Base-by-base conservation (phyloP, 2,797 vertebrate species). In the Allobates femoralis region DNA sequence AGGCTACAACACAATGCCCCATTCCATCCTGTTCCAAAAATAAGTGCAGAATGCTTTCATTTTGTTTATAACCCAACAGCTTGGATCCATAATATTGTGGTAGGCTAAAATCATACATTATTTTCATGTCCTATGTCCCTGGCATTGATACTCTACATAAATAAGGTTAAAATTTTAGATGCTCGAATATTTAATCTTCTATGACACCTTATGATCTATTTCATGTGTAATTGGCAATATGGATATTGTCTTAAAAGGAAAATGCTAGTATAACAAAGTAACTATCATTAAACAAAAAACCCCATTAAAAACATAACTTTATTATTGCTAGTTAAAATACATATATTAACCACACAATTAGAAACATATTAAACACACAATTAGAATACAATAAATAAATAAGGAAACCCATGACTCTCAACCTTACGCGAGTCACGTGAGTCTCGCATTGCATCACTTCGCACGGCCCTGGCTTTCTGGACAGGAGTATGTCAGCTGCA, bases 1-100 rank as follows among this genome's bases (percentile, higher is more conserved):
- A 86, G 56, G 71, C 62, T 83, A 81, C 69, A 51, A 82, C 85
- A 83, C 62, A 83, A 86, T 86, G 73, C 73, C 85, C 79, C 28
- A 53, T 73, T 75, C 79, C 66, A 75, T 81, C 28, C 55, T 32
- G 37, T 81, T 73, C 67, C 21, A 75, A 79, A 86, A 75, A 81
- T 53, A 86, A 53, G 28, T 53, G 78, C 41, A 62, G 32, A 28
- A 62, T 55, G 23, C 30, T 16, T 75, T 32, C 12, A 23, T 58
- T 64, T 79, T 85, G 5, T 71, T 81, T 81, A 75, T 75, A 81
- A 41, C 62, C 37, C 55, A 37, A 32, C 23, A 26, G 56, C 53
- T 62, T 23, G 28, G 10, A 53, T 73, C 34, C 69, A 86, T 55
- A 75, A 79, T 75, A 34, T 37, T 83, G 34, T 3, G 51, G 26